These are phyloP conservation scores for Malacoctenus gilli DNA, from an alignment of 2,797 vertebrate species.

Conservation along the genomic window DNA sequence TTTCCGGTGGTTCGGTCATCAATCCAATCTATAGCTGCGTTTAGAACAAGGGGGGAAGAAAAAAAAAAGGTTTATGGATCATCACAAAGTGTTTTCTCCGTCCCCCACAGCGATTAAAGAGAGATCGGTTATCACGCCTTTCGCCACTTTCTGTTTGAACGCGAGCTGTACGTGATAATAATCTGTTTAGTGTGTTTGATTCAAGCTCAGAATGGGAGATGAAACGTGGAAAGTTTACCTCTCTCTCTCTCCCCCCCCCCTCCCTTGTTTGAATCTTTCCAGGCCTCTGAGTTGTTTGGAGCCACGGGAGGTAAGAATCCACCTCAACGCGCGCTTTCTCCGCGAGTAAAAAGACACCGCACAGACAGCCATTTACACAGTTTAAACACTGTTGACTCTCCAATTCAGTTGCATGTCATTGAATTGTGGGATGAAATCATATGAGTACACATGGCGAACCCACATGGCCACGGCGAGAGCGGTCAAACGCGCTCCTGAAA, in stretches of 20 bases:
- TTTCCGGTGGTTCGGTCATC: neutral
- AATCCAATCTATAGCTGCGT: neutral
- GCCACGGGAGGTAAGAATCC: neutral
- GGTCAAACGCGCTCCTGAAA: too few species aligned
- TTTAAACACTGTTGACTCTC: neutral
- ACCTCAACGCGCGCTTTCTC: too few species aligned
- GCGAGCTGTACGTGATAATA: too few species aligned
- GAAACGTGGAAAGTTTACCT: too few species aligned
- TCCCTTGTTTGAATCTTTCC: neutral
- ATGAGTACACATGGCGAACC: conserved; percentile 7
- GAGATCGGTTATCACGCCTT: too few species aligned
- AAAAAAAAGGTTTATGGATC: neutral
- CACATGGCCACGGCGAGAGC: conserved; percentile 3
- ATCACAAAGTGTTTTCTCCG: too few species aligned
- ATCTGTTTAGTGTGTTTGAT: neutral
- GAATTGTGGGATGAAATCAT: conserved; percentile 18
- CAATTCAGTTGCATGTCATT: conserved; percentile 7
- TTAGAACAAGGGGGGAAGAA: neutral
- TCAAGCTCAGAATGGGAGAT: neutral
- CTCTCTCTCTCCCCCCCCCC: too few species aligned
- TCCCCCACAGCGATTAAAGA: too few species aligned
- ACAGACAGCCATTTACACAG: conserved; percentile 1
- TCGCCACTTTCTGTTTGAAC: too few species aligned
- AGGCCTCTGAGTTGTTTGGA: neutral
- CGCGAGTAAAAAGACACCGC: neutral